Conservation (phyloP, 92 coral and sea anemone genomes). For the Siderastrea radians region DNA sequence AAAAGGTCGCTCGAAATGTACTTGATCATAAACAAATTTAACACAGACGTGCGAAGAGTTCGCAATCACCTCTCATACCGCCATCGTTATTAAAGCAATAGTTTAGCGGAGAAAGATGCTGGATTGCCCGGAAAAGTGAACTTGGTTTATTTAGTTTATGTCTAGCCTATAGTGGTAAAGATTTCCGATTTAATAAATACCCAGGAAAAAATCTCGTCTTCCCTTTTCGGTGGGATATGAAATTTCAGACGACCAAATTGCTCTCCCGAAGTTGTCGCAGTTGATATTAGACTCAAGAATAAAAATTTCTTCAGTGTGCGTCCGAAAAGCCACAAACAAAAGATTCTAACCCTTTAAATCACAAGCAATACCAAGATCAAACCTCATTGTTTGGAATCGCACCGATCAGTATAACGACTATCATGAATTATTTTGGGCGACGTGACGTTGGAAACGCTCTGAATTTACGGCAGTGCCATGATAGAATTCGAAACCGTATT, state of each 20-base stretch:
- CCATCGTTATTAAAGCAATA: constrained; percentile 11
- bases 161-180: background rate
- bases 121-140: constrained; percentile 1
- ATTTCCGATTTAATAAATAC: constrained; percentile 22
- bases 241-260: constrained; percentile 35
- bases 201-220: constrained; percentile 15
- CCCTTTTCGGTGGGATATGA: constrained; percentile 32
- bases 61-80: background rate
- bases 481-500: constrained; percentile 37
- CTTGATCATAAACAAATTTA: constrained; percentile 46
- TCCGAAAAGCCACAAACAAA: constrained; percentile 46
- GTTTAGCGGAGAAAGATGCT: background rate
- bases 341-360: constrained; percentile 36
- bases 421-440: constrained; percentile 34
- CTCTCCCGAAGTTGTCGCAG: constrained; percentile 12
- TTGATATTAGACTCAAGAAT: constrained; percentile 46
- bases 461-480: constrained; percentile 27
- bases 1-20: constrained; percentile 5
- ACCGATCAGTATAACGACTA: constrained; percentile 28
- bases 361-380: constrained; percentile 28
- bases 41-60: constrained; percentile 1
- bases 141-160: background rate
- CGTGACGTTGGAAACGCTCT: constrained; percentile 32
- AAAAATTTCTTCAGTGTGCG: constrained; percentile 18
- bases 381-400: constrained; percentile 21